Evolutionary conservation across 2,797 vertebrate species (phyloP), one percentile per base, ranked within the genome.

Genomic region (Sebastiscus tertius): DNA sequence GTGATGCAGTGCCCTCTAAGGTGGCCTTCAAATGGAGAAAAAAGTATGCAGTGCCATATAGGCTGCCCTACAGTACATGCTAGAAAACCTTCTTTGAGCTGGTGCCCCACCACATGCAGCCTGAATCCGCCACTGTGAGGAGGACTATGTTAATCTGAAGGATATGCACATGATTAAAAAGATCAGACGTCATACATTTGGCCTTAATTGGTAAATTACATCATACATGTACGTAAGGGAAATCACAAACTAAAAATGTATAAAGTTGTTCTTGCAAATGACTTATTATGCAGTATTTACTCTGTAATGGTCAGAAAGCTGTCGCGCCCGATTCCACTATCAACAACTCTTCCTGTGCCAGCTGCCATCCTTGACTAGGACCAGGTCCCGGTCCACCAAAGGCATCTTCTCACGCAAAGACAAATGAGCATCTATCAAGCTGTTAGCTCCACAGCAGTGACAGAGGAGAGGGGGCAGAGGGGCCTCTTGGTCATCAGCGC

Each of bases 321-420:
- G 75, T 80, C 46, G 63, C 0, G 29, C 52, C 46, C 84, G 68
- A 81, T 81, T 84, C 64, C 42, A 83, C 80, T 81, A 81, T 94
- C 93, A 94, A 81, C 92, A 91, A 65, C 49, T 85, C 33, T n/a
- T 71, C 31, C 49, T 54, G 75, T 89, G 92, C 91, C 93, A 93
- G 86, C 85, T 83, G 86, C 72, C 49, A 24, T 72, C 76, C 42
- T 4, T 85, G 68, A 87, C 87, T 90, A 79, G 79, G 73, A 90
- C 81, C 86, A 86, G 79, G 69, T 90, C 86, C 85, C 86, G 88
- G 77, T 87, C 62, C 66, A 86, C 63, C 88, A 84, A 85, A 64
- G 85, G 75, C 83, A 94, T 91, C 90, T 93, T 94, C 94, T 93
- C 94, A 95, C 92, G 86, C 93, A 90, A 92, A 90, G 87, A 91